phyloP scores from a whole-genome alignment of 2,888 invertebrate genomes.

The Merodon equestris region DNA sequence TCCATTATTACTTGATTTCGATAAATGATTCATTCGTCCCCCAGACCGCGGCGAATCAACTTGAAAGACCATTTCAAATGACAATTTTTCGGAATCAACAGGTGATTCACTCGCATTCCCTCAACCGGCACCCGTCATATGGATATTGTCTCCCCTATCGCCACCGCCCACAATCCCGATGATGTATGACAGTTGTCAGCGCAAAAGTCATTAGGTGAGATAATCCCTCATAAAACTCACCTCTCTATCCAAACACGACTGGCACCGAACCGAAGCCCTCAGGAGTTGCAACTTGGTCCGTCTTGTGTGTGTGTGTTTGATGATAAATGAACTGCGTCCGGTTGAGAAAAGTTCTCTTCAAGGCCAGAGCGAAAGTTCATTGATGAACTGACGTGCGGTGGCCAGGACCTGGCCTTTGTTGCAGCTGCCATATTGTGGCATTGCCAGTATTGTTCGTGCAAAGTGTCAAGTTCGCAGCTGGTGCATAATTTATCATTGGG shows the following conservation, averaged over 20 bases:
- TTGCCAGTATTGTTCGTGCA: conserved; percentile 64
- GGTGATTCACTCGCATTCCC: conserved; percentile 51
- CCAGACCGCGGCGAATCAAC: not conserved
- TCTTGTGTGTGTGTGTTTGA: conserved; percentile 13
- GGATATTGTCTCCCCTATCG: not conserved
- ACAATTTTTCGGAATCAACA: conserved; percentile 55
- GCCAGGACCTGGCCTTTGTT: conserved; percentile 32
- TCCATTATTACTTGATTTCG: not conserved
- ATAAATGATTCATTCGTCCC: not conserved
- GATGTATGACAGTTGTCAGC: conserved; percentile 69
- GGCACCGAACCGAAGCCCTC: too few species aligned
- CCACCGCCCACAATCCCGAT: conserved; percentile 39
- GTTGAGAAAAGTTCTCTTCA: conserved; percentile 55
- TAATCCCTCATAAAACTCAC: conserved; percentile 66
- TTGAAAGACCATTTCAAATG: not conserved
- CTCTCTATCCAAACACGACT: conserved; percentile 16
- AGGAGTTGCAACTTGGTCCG: too few species aligned
- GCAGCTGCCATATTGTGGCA: conserved; percentile 25
- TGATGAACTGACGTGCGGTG: conserved; percentile 46
- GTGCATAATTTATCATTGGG: conserved; percentile 63
- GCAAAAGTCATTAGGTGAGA: conserved; percentile 68
- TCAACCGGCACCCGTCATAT: conserved; percentile 9
- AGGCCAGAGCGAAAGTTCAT: conserved; percentile 67
- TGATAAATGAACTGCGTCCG: conserved; percentile 68
- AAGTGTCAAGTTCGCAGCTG: conserved; percentile 59